Conservation (phyloP, 1,140 invertebrate genomes). For the Aphis craccivora region DNA sequence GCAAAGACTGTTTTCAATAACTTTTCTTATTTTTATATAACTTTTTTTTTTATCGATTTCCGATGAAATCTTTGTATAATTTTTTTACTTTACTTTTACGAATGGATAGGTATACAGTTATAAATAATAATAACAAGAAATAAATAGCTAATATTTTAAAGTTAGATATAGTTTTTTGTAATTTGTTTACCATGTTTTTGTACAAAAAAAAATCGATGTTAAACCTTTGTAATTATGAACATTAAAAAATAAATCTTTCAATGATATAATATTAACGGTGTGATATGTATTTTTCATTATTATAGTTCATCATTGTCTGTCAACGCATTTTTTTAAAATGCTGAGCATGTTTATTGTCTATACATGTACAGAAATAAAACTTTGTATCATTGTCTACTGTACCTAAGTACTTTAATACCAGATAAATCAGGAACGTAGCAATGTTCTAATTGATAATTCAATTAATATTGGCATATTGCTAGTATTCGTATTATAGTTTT, state of each 20-base stretch:
- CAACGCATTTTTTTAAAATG: not conserved
- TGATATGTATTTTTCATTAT: not conserved
- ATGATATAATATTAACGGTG: constrained; percentile 16
- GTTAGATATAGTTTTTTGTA: not conserved
- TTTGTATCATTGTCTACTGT: too few relatives aligned
- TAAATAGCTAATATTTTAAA: not conserved
- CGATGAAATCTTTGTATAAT: not conserved
- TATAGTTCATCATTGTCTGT: not conserved
- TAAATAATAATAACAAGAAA: not conserved
- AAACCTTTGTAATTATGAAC: constrained; percentile 17
- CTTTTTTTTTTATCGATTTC: constrained; percentile 17
- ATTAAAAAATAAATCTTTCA: constrained; percentile 28
- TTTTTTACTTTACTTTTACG: constrained; percentile 14
- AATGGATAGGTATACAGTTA: not conserved
- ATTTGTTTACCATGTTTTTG: constrained; percentile 41
- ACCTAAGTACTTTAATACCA: too few relatives aligned
- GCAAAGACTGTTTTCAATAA: constrained; percentile 24
- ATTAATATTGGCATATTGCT: too few relatives aligned
- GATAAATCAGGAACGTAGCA: too few relatives aligned
- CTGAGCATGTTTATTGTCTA: too few relatives aligned
- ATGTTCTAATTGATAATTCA: too few relatives aligned
- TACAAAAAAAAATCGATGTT: constrained; percentile 15
- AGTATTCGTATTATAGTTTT: too few relatives aligned
- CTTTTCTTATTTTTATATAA: constrained; percentile 28
- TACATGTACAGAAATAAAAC: too few relatives aligned